Evolutionary conservation across 1,140 invertebrate species (phyloP).

Genomic region (Helicoverpa zea): DNA sequence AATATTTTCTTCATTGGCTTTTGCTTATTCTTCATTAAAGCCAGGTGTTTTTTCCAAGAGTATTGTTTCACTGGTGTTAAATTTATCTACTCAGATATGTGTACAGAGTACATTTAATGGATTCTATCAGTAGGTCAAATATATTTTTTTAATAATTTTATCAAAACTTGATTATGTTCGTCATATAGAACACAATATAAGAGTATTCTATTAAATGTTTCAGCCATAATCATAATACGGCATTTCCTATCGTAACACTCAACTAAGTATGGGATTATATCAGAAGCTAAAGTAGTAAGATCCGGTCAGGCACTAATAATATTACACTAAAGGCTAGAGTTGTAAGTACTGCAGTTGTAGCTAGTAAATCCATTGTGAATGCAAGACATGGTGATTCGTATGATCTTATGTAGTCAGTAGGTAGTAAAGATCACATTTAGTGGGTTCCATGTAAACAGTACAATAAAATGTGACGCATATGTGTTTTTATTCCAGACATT

Average conservation of each 20-base stretch:
- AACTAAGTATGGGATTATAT: conserved; percentile 22
- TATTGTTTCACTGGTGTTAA: not conserved
- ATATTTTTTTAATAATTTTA: too few species aligned
- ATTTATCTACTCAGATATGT: not conserved
- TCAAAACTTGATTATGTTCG: too few species aligned
- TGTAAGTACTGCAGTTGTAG: not conserved
- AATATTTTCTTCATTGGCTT: not conserved
- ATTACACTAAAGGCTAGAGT: not conserved
- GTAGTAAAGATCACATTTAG: not conserved
- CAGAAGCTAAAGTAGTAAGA: conserved; percentile 11
- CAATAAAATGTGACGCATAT: too few species aligned
- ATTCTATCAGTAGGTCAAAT: too few species aligned
- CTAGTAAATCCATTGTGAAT: not conserved
- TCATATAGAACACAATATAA: too few species aligned
- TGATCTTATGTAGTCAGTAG: too few species aligned
- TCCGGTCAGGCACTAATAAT: not conserved
- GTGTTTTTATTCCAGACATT: too few species aligned
- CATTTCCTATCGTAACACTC: not conserved
- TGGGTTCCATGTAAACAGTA: not conserved
- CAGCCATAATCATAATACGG: too few species aligned
- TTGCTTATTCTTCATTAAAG: not conserved
- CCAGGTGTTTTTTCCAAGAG: not conserved
- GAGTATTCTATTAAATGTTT: too few species aligned
- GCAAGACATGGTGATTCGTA: not conserved
- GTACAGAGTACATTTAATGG: too few species aligned